Percentiles rank a stretch among this genome's conserved stretches.
Conservation (phyloP, 2,797 vertebrate genomes). For the Lacerta agilis region DNA sequence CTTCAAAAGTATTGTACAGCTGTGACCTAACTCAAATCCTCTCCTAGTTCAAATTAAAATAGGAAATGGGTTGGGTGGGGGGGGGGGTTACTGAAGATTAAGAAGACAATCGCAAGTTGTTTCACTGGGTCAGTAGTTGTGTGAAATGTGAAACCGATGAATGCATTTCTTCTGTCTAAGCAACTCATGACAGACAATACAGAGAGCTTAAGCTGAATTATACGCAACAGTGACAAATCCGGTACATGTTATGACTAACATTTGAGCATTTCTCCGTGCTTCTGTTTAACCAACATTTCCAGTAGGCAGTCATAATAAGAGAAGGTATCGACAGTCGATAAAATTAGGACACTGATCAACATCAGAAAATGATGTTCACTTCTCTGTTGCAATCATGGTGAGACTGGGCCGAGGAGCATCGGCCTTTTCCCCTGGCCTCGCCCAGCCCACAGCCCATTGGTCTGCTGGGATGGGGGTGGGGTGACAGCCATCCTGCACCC, state of each 20-base stretch:
- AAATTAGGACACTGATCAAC: background rate
- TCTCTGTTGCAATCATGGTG: background rate
- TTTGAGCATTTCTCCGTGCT: background rate
- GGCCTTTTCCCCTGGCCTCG: too few relatives aligned
- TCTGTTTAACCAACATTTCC: background rate
- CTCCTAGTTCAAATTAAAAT: background rate
- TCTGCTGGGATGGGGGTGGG: too few relatives aligned
- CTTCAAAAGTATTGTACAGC: too few relatives aligned
- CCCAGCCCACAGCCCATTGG: too few relatives aligned
- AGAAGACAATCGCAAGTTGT: background rate
- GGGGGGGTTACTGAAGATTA: background rate
- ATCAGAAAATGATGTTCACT: background rate
- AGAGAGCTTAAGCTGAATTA: conserved; percentile 6
- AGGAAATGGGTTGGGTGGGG: background rate
- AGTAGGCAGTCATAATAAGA: background rate
- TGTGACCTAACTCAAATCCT: background rate
- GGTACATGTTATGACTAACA: background rate
- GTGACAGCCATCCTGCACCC: too few relatives aligned
- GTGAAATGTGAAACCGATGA: background rate
- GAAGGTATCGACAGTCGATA: background rate
- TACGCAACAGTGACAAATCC: background rate
- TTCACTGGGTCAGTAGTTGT: background rate
- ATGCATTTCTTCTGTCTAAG: background rate
- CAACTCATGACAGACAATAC: background rate
- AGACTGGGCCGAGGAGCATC: too few relatives aligned